phyloP scores from a whole-genome alignment of 2,888 invertebrate species.

The Melitaea athalia region DNA sequence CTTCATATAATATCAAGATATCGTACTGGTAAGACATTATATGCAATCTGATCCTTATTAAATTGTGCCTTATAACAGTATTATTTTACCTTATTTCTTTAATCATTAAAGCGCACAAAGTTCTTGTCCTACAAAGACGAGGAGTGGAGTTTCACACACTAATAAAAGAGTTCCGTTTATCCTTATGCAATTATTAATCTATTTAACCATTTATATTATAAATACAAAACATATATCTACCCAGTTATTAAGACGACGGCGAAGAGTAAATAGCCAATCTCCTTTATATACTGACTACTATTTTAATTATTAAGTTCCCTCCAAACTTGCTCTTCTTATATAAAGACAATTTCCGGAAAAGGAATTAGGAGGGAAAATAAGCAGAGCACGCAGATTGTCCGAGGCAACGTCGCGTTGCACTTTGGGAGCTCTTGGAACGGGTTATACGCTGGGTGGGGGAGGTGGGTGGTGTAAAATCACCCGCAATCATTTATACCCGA shows the following conservation, averaged over 20 bases:
- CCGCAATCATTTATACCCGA: conserved; percentile 82
- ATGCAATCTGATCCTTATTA: neutral
- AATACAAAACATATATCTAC: neutral
- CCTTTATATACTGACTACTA: conserved; percentile 48
- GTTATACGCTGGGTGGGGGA: conserved; percentile 61
- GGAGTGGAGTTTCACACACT: neutral
- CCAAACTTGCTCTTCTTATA: conserved; percentile 72
- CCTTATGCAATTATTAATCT: neutral
- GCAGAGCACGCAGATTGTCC: conserved; percentile 82
- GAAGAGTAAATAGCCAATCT: conserved; percentile 26
- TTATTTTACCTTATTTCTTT: neutral
- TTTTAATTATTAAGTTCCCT: conserved; percentile 55
- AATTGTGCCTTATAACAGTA: neutral
- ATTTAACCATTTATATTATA: neutral
- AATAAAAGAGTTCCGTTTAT: neutral
- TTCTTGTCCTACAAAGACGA: neutral
- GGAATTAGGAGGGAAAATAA: conserved; percentile 81
- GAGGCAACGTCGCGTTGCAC: conserved; percentile 79
- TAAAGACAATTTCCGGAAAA: conserved; percentile 81
- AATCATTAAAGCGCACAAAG: neutral
- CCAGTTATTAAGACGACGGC: neutral
- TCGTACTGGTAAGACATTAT: neutral
- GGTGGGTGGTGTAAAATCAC: conserved; percentile 78
- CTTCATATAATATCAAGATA: neutral
- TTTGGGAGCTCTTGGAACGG: conserved; percentile 62